Evolutionary conservation across 2,888 invertebrate species (phyloP), one percentile per base, ranked within the genome.

Genomic region (Drosophila testacea): DNA sequence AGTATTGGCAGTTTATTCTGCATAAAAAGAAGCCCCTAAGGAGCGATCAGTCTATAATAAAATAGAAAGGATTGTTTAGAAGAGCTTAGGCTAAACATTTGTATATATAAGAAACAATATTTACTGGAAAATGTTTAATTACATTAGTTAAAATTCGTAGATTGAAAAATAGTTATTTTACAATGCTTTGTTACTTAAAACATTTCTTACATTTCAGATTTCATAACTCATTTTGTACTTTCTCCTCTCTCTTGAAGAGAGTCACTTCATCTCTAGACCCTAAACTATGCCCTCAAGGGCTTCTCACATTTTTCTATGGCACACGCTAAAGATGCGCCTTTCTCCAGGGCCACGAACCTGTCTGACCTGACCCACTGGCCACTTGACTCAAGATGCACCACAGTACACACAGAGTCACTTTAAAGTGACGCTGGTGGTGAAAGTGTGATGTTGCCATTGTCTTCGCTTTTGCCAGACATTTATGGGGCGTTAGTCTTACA

Each of bases 401-500:
- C 34, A 34, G 34, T 16, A 16, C 16, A 16, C 34, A 30, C 54
- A 51, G 22, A 51, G 22, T 36, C 11, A 4, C 48, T 32, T 22
- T 22, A 22, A 22, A 30, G 28, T 22, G 42, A 9, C 10, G 28
- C 48, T 42, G 55, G 39, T 44, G 81, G 84, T 79, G 87, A 82
- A 82, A 82, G 82, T 82, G 69, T 67, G 57, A 50, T 54, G 42
- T 0, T 47, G 47, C 28, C 55, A 56, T 85, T 81, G 86, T 81
- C 55, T 81, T 59, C 50, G 22, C 65, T 64, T 65, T 69, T 52
- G 63, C 56, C 56, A 57, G 65, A 69, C 88, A 71, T 77, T 83
- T 85, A 72, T 80, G 83, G 83, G 88, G 83, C 88, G 88, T 88
- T 88, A 85, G 83, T 85, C 81, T 83, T 67, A 63, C 83, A 83